A percentile compares a stretch with the other conserved stretches of the same genome.
Conservation (phyloP, 2,797 vertebrate species). For the Cryptoblepharus egeriae region DNA sequence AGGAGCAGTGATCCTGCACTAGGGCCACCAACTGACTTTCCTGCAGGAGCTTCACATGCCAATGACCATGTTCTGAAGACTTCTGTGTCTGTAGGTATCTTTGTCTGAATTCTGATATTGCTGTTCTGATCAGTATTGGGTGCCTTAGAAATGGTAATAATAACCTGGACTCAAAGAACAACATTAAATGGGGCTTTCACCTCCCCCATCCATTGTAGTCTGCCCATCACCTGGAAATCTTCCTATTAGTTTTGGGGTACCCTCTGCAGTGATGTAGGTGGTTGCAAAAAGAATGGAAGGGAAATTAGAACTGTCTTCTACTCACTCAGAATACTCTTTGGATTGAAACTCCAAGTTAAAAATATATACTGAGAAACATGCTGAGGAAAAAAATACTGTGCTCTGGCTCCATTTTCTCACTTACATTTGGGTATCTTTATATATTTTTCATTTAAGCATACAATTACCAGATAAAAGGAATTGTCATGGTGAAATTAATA, state of each 20-base stretch:
- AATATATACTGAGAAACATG: not conserved
- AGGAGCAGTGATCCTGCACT: conserved; percentile 82
- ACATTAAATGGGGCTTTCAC: not conserved
- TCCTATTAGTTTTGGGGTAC: not conserved
- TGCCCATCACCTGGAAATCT: not conserved
- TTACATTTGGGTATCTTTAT: not conserved
- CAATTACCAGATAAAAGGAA: not conserved
- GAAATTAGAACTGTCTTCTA: not conserved
- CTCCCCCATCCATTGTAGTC: not conserved
- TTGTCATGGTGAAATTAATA: not conserved
- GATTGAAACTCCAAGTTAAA: not conserved
- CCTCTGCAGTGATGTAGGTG: not conserved
- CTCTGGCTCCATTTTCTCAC: not conserved
- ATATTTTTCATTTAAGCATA: not conserved
- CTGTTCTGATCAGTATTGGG: not conserved
- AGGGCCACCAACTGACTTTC: conserved; percentile 70
- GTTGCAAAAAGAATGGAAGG: no score
- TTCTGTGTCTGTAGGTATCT: conserved; percentile 80
- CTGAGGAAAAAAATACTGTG: not conserved
- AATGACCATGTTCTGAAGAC: conserved; percentile 66
- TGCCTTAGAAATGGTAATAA: not conserved
- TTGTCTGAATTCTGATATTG: not conserved
- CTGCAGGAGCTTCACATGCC: conserved; percentile 63
- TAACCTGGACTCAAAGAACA: not conserved
- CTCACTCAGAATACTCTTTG: not conserved